Percentiles rank a stretch among this genome's conserved stretches.
phyloP scores from a whole-genome alignment of 2,113 vertebrate species.

The Lagopus muta region DNA sequence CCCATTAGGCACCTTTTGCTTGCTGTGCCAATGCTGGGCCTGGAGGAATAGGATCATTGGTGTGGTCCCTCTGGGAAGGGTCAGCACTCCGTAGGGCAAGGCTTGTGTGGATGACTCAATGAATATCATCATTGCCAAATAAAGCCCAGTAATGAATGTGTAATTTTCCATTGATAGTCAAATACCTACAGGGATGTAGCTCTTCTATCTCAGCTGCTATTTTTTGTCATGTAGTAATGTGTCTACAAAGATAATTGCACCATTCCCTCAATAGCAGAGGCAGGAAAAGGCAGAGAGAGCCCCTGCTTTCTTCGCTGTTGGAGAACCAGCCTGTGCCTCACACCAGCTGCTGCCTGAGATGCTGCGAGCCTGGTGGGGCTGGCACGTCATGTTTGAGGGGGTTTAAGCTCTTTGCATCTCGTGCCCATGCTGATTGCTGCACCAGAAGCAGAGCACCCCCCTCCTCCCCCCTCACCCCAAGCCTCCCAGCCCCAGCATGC shows the following conservation, averaged over 20 bases:
- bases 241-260: slow-evolving; percentile 23
- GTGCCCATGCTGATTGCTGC: not conserved
- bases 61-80: not conserved
- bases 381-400: fast-evolving
- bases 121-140: slow-evolving; percentile 3
- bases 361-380: not conserved
- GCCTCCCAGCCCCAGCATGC: fast-evolving
- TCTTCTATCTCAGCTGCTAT: slow-evolving; percentile 30
- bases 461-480: not conserved
- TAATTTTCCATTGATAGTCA: slow-evolving; percentile 43
- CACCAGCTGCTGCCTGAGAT: not conserved
- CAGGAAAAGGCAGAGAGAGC: not conserved
- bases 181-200: not conserved
- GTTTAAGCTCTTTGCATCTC: not conserved
- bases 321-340: not conserved
- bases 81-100: not conserved
- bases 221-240: not conserved
- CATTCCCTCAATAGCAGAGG: not conserved
- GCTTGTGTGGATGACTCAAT: not conserved
- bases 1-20: fast-evolving
- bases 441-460: not conserved
- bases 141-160: not conserved
- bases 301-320: fast-evolving
- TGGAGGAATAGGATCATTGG: fast-evolving
- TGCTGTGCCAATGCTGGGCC: not conserved